Evolutionary conservation across 1,140 invertebrate genomes (phyloP).

Genomic region (Brachionus asplanchnoidis): DNA sequence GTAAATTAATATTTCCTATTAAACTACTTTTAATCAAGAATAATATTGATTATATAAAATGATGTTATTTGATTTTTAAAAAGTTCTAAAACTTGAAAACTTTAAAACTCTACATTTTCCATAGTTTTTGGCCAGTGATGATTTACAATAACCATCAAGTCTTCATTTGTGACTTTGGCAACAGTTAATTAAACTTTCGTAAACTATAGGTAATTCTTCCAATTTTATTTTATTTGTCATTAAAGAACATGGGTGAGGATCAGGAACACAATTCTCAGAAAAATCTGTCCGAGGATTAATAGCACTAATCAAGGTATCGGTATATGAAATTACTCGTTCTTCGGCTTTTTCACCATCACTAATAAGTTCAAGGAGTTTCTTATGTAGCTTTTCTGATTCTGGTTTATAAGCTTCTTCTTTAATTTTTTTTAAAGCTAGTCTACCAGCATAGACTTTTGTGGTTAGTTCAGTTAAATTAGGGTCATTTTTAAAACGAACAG

Average conservation of each 20-base stretch:
- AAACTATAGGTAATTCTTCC: neutral
- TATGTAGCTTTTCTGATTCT: too few relatives aligned
- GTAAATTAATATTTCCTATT: too few relatives aligned
- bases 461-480: too few relatives aligned
- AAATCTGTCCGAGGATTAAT: neutral
- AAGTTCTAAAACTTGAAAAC: too few relatives aligned
- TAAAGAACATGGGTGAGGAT: neutral
- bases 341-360: neutral
- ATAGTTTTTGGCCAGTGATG: neutral
- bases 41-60: too few relatives aligned
- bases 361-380: neutral
- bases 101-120: neutral
- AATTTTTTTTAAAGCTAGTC: too few relatives aligned
- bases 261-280: neutral
- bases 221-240: neutral
- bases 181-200: neutral
- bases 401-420: too few relatives aligned
- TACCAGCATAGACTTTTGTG: too few relatives aligned
- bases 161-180: neutral
- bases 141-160: neutral
- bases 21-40: too few relatives aligned
- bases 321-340: neutral
- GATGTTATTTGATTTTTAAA: too few relatives aligned
- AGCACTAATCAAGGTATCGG: neutral
- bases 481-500: too few relatives aligned